Base-by-base conservation (phyloP, 2,113 vertebrate genomes). In the Thalassarche chlororhynchos region DNA sequence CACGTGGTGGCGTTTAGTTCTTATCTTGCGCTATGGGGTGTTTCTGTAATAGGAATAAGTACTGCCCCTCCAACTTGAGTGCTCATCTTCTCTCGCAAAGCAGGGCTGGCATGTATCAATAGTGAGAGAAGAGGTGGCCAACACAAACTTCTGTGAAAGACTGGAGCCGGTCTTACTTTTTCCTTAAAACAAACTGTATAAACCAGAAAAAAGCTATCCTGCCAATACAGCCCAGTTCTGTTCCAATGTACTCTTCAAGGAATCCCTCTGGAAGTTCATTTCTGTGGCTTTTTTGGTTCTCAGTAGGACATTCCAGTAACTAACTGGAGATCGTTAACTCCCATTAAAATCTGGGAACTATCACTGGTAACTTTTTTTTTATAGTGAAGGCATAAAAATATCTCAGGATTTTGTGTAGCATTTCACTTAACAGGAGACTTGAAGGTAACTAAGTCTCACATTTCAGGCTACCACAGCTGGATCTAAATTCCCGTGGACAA, bases 121-220 rank as follows among this genome's bases (percentile, higher is more conserved):
- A 26, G 77, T 92, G 42, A 89, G 81, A 64, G 46, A 44, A 49
- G 47, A 61, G 25, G 14, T 57, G 36, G 82, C 97, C 96, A 94
- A 86, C 66, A 88, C 36, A 95, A 94, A 88, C 85, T 96, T 58
- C 17, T 94, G 19, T 86, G 75, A 62, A 94, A 90, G 66, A n/a
- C 74, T 87, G 58, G 44, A 89, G 74, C 36, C 11, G 8, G 40
- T 76, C 58, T 83, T 91, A 75, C 42, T 82, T 91, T 91, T 95
- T 93, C 70, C 84, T 85, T 26, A 89, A 79, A 76, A 15, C 34
- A 75, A 87, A 72, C 55, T 49, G 3, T 76, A 42, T 81, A 79
- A 93, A 91, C 17, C 20, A 92, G 74, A 58, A 83, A 80, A 79
- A 85, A 62, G 14, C 18, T 85, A 4, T 76, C 46, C 70, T 94